Evolutionary conservation across 2,797 vertebrate species (phyloP), one percentile per base, ranked within the genome.

Genomic region (Ibycter americanus): DNA sequence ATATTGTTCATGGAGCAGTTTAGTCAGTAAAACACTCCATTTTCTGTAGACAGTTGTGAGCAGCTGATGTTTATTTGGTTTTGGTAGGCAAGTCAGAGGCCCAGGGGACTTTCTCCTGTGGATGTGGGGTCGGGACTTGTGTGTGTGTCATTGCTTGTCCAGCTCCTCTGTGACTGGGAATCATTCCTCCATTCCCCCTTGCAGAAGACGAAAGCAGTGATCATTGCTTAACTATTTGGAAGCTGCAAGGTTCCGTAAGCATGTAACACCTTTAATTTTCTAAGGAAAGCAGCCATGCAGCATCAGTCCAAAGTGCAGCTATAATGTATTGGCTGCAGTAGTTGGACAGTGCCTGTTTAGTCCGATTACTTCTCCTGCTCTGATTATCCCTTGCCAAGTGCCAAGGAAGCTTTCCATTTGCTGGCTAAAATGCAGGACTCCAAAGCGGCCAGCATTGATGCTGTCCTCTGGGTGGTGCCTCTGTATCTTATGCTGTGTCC

Each of bases 51-150:
- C 9, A 31, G 2, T 8, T 54, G 15, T 31, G 51, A 81, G 31
- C 51, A 89, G 65, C 52, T 91, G 77, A 78, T 68, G 70, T 61
- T 87, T 92, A 56, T 89, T 77, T 55, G 46, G 16, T 54, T 89
- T 87, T 87, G 8, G 58, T 54, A 51, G 55, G 42, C 31, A 80
- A 63, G 46, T 44, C 49, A 74, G 70, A 90, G 86, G 54, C 25
- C 19, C 38, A 40, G 34, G 51, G 56, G 31, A 81, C 23, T 73
- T 74, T 38, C 7, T 84, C 15, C n/a, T n/a, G 14, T 59, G 70
- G 46, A 51, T 3, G 3, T 29, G 38, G 44, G 63, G 55, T 8
- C 82, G 65, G 58, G 68, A 72, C 32, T 14, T 68, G 23, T 27
- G 11, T 47, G 15, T 55, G 20, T 15, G 13, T 44, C 8, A 12